Conservation (phyloP, 92 coral and sea anemone species). For the Epizoanthus ramosus region DNA sequence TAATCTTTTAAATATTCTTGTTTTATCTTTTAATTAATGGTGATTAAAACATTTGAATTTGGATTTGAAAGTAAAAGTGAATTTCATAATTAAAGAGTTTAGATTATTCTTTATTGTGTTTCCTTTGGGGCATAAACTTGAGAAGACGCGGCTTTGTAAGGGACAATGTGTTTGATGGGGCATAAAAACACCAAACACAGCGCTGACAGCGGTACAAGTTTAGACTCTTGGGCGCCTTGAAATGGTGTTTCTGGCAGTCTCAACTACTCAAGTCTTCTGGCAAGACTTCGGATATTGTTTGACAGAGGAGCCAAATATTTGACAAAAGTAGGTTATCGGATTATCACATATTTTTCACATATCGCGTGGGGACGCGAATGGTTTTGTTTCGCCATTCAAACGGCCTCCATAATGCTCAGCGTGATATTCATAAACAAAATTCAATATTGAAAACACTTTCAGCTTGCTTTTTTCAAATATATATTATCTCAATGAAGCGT, state of each 20-base stretch:
- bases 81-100: constrained; percentile 5
- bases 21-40: background rate
- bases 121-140: background rate
- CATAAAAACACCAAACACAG: background rate
- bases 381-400: background rate
- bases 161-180: background rate
- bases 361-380: constrained; percentile 1
- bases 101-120: background rate
- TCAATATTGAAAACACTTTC: background rate
- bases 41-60: background rate
- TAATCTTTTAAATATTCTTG: background rate
- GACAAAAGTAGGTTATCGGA: too few species aligned
- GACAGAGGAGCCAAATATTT: background rate
- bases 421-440: background rate
- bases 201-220: background rate
- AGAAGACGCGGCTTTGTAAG: background rate
- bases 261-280: too few species aligned
- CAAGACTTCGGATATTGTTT: background rate
- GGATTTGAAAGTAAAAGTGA: constrained; percentile 11
- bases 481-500: background rate
- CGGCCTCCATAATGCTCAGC: background rate
- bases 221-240: too few species aligned
- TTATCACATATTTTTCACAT: background rate
- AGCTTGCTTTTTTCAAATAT: background rate
- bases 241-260: too few species aligned